These are phyloP conservation scores for Cryptoprocta ferox DNA, from an alignment of 2,797 vertebrate genomes.

Conservation along the genomic window DNA sequence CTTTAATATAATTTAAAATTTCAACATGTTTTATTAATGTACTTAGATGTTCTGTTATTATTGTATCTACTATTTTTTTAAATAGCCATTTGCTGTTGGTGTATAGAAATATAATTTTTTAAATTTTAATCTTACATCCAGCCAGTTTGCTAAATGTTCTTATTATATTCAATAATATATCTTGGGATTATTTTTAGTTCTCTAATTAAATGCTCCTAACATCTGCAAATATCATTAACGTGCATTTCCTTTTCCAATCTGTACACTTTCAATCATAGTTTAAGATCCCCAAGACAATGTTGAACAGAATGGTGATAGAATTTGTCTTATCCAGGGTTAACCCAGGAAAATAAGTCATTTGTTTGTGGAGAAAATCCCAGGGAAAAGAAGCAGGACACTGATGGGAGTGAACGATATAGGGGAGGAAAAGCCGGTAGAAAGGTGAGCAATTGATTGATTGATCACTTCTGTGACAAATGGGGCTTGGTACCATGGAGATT, in stretches of 20 bases:
- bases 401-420: not conserved
- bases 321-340: not conserved
- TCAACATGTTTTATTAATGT: not conserved
- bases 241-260: not conserved
- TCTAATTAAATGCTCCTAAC: not conserved
- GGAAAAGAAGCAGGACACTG: not conserved
- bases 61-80: not conserved
- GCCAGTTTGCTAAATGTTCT: not conserved
- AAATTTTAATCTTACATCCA: conserved; percentile 15
- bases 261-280: not conserved
- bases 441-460: not conserved
- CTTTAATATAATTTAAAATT: not conserved
- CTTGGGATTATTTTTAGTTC: not conserved
- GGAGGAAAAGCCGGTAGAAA: not conserved
- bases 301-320: not conserved
- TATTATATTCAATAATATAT: not conserved
- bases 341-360: not conserved
- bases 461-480: not conserved
- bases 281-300: not conserved
- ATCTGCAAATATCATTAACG: not conserved
- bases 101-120: not conserved
- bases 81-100: not conserved
- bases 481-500: not conserved
- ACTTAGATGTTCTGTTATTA: not conserved
- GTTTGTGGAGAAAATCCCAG: not conserved